phyloP scores from a whole-genome alignment of 2,888 invertebrate genomes.

The Dorcus hopei region DNA sequence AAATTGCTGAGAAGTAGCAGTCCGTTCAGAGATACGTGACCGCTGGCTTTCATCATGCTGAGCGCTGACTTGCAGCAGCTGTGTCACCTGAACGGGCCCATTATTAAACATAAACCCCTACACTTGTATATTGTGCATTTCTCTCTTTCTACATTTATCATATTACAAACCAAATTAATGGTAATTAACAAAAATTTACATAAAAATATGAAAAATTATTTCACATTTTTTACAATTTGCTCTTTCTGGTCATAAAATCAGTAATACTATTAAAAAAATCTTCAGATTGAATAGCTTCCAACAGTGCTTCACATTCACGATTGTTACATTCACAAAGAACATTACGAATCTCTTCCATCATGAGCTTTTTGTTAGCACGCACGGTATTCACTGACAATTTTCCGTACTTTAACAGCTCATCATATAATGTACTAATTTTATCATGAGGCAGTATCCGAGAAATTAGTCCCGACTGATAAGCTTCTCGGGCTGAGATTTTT shows the following conservation, averaged over 20 bases:
- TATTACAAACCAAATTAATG: neutral
- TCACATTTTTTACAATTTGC: conserved; percentile 35
- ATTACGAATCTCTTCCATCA: conserved; percentile 59
- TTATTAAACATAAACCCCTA: too few species aligned
- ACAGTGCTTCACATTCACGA: conserved; percentile 65
- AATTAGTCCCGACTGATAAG: conserved; percentile 72
- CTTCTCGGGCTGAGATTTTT: conserved; percentile 78
- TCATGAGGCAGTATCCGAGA: conserved; percentile 70
- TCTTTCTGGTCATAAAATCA: conserved; percentile 49
- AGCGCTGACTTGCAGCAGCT: too few species aligned
- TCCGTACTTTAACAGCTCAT: conserved; percentile 57
- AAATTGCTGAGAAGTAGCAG: too few species aligned
- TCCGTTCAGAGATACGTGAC: too few species aligned
- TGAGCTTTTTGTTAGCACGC: conserved; percentile 66
- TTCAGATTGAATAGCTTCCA: conserved; percentile 61
- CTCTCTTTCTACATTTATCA: neutral
- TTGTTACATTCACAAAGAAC: conserved; percentile 64
- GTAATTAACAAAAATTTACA: too few species aligned
- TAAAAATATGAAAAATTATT: too few species aligned
- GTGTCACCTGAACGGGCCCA: too few species aligned
- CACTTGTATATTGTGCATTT: neutral
- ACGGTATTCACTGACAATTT: conserved; percentile 60
- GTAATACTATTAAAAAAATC: conserved; percentile 64
- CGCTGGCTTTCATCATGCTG: too few species aligned
- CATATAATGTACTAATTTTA: conserved; percentile 53